These are phyloP conservation scores for Champsocephalus gunnari DNA, from an alignment of 2,797 vertebrate species.

Conservation along the genomic window DNA sequence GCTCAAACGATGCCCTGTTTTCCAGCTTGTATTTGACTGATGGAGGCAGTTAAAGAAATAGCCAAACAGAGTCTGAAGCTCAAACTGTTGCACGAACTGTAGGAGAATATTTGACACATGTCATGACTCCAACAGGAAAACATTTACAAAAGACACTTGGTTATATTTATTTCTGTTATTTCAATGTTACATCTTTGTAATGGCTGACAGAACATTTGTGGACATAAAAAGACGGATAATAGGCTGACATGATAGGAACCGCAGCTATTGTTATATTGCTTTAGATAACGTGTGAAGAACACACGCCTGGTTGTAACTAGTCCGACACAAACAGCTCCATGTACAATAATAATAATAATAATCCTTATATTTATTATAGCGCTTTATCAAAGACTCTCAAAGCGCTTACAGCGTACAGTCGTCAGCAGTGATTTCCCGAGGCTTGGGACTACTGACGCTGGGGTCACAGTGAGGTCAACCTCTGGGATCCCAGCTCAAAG, in stretches of 20 bases:
- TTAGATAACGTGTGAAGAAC: too few species aligned
- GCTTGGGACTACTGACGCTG: slow-evolving; percentile 10
- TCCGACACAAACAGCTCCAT: slow-evolving; percentile 7
- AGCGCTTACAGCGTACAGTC: neutral
- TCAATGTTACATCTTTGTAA: slow-evolving; percentile 7
- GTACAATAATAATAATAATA: too few species aligned
- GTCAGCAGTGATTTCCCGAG: slow-evolving; percentile 23
- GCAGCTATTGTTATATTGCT: too few species aligned
- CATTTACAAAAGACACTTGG: neutral
- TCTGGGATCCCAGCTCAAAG: slow-evolving; percentile 38
- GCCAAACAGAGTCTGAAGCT: neutral
- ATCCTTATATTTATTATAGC: too few species aligned
- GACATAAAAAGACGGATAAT: neutral
- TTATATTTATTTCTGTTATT: neutral
- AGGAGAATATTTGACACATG: neutral
- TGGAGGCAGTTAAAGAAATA: slow-evolving; percentile 22
- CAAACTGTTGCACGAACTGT: neutral
- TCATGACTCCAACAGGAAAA: neutral
- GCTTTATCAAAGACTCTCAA: too few species aligned
- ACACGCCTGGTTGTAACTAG: neutral
- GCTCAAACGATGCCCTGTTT: slow-evolving; percentile 22
- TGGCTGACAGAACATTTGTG: neutral
- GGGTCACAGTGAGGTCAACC: slow-evolving; percentile 42
- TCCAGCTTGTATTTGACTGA: slow-evolving; percentile 27
- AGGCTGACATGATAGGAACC: neutral